Evolutionary conservation across 2,113 vertebrate genomes (phyloP).

Genomic region (Urocolius indicus): DNA sequence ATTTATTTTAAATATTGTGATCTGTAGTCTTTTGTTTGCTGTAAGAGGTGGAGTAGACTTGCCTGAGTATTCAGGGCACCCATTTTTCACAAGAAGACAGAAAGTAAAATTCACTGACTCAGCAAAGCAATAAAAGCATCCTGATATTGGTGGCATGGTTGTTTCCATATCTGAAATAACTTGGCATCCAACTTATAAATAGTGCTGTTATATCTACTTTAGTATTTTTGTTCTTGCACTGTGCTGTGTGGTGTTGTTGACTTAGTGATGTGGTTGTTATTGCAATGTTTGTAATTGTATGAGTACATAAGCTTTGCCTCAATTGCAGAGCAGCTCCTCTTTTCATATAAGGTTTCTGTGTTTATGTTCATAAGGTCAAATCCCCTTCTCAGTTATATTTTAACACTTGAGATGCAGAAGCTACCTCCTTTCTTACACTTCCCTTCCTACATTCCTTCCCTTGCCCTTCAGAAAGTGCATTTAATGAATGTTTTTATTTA

Average conservation of each 20-base stretch:
- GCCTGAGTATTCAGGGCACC: background rate
- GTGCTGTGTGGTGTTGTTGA: background rate
- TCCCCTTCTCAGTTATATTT: background rate
- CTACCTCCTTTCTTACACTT: background rate
- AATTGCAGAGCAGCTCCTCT: background rate
- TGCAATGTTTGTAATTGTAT: background rate
- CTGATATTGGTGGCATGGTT: slow-evolving; percentile 4
- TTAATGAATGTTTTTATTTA: background rate
- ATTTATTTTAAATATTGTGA: background rate
- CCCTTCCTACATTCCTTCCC: background rate
- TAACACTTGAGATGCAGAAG: background rate
- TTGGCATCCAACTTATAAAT: background rate
- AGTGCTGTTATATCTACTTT: background rate
- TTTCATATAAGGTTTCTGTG: background rate
- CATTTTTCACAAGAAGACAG: background rate
- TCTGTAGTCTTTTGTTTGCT: background rate
- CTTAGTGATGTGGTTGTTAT: background rate
- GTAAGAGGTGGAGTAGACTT: background rate
- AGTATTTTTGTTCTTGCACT: background rate
- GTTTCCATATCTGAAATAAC: slow-evolving; percentile 18
- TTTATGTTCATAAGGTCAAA: background rate
- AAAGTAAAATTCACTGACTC: background rate
- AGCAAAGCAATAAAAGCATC: slow-evolving; percentile 18
- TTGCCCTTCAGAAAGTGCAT: background rate
- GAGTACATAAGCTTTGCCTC: background rate